Base-by-base conservation (phyloP, 1,140 invertebrate genomes). In the Lerema accius region DNA sequence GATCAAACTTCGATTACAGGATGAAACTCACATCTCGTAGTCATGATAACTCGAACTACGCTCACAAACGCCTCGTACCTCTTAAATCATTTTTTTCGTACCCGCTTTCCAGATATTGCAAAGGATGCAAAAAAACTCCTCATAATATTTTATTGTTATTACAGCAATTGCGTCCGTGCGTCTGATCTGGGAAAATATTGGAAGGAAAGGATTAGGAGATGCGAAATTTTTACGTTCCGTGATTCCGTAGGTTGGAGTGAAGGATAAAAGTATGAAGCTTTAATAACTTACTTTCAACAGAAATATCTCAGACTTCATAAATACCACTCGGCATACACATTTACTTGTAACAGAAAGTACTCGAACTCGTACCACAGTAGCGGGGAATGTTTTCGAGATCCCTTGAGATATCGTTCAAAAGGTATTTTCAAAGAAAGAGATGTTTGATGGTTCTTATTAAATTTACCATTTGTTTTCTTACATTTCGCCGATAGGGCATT, bases 111-210 rank as follows among this genome's bases (percentile, higher is more conserved):
- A 46, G 49, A 63, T 65, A 65, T 50, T 65, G 63, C 63, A 46
- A 19, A 46, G 56, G 46, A 61, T 53, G 43, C 26, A 45, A 45
- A 46, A 66, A 53, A 63, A 53, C 42, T 43, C 39, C 48, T 66
- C 56, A 48, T 66, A 61, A 66, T 66, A 66, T 66, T 66, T 66
- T 66, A 66, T 66, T 60, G 64, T 61, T 61, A 66, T 61, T 55
- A 42, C 48, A 19, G 48, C 42, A 13, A 50, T 58, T 48, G 40
- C 28, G 49, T 23, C 26, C 42, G 40, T 61, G 53, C 45, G 35
- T 56, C 28, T 65, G 63, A 65, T 40, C 51, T 58, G 7, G n/a
- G 43, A 15, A 65, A 50, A 61, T 61, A 49, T 48, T 61, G 55
- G 55, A 37, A 11, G 43, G 46, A 49, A 48, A 61, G 37, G 59